These are phyloP conservation scores for Agriotes lineatus DNA, from an alignment of 2,888 invertebrate species.

Conservation along the genomic window DNA sequence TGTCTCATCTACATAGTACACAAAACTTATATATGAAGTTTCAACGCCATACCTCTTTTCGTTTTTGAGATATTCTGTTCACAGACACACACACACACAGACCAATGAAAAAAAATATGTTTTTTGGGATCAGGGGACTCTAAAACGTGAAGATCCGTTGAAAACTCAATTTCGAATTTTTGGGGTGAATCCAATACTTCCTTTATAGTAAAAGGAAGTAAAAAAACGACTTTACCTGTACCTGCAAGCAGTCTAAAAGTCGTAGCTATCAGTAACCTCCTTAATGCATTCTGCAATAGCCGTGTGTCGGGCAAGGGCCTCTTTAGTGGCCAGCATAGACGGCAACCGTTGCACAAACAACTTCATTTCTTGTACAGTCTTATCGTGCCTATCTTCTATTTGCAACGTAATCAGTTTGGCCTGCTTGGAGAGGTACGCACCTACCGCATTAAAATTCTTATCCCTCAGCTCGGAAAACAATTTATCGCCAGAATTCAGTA, in stretches of 20 bases:
- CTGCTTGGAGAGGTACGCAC: conserved; percentile 85
- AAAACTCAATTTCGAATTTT: too few species aligned
- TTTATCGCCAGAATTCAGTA: conserved; percentile 91
- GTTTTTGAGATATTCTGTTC: too few species aligned
- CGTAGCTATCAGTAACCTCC: conserved; percentile 73
- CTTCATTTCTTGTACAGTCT: conserved; percentile 95
- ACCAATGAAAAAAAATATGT: too few species aligned
- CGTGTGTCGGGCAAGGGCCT: conserved; percentile 88
- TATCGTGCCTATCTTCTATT: conserved; percentile 87
- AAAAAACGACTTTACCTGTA: too few species aligned
- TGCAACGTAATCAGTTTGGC: conserved; percentile 89
- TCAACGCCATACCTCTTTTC: too few species aligned
- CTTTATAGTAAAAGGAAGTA: too few species aligned
- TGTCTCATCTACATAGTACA: too few species aligned
- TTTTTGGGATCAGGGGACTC: too few species aligned
- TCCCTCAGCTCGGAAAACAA: conserved; percentile 91
- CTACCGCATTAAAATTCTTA: conserved; percentile 91
- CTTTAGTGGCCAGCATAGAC: conserved; percentile 87
- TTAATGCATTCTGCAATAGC: conserved; percentile 95
- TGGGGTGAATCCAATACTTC: too few species aligned
- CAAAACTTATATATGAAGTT: too few species aligned
- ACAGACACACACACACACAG: too few species aligned
- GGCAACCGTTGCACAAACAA: conserved; percentile 92
- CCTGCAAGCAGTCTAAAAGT: conserved; percentile 63
- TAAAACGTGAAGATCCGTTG: too few species aligned